Evolutionary conservation across 2,888 invertebrate species (phyloP).

Genomic region (Calameuta filiformis): DNA sequence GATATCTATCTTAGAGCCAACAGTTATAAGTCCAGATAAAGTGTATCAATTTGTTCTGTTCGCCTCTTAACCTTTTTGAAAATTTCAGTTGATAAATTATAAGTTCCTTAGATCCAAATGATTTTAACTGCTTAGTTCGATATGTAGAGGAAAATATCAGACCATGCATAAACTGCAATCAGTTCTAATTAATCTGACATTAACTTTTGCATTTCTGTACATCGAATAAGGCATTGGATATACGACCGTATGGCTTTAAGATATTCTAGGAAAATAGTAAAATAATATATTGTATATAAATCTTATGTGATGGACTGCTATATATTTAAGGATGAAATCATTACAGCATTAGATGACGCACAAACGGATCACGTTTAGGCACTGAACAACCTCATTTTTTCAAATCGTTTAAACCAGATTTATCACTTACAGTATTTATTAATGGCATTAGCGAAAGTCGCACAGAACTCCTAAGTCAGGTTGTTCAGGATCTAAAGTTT

Average conservation of each 20-base stretch:
- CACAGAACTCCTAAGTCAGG: background rate
- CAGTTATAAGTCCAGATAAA: constrained; percentile 18
- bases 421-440: background rate
- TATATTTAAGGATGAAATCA: constrained; percentile 12
- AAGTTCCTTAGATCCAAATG: background rate
- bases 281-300: constrained; percentile 29
- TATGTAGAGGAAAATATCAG: background rate
- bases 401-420: background rate
- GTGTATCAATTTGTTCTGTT: background rate
- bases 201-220: constrained; percentile 13
- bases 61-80: background rate
- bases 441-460: background rate
- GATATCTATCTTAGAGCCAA: constrained; percentile 26
- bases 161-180: background rate
- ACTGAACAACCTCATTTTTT: constrained; percentile 7
- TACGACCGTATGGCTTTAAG: constrained; percentile 32
- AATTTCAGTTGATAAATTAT: background rate
- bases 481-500: background rate
- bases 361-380: constrained; percentile 24
- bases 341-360: constrained; percentile 20
- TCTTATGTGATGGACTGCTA: constrained; percentile 22
- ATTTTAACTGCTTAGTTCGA: background rate
- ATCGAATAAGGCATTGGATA: background rate
- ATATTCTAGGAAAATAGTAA: constrained; percentile 21
- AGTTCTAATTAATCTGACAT: background rate